A percentile compares a stretch with the other conserved stretches of the same genome.
These are phyloP conservation scores for Pentamera pediparva DNA, from an alignment of 53 echinoderm and acorn worm genomes.

Conservation along the genomic window DNA sequence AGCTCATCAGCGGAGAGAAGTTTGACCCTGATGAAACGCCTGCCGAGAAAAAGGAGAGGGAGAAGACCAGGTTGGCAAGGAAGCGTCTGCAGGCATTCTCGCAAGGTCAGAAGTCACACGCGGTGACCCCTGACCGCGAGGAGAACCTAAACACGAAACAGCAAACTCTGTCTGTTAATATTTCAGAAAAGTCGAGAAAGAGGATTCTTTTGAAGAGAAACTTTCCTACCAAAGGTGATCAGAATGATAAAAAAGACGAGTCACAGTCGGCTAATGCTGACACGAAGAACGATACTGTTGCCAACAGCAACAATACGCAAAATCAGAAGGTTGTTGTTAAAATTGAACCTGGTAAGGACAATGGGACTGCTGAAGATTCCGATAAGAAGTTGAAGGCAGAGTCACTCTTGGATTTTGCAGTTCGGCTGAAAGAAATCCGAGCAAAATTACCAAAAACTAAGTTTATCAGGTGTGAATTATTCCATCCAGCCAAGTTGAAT, in stretches of 20 bases:
- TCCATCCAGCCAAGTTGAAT: slow-evolving; percentile 31
- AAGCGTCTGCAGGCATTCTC: slow-evolving; percentile 53
- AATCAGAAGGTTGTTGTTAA: not conserved
- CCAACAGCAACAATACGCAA: not conserved
- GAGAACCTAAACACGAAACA: slow-evolving; percentile 38
- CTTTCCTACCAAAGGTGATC: slow-evolving; percentile 15
- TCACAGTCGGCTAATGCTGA: no score
- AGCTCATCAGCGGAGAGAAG: slow-evolving; percentile 22
- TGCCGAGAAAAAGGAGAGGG: slow-evolving; percentile 25
- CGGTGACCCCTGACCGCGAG: slow-evolving; percentile 37
- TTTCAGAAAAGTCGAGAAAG: slow-evolving; percentile 58
- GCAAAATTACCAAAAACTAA: slow-evolving; percentile 5
- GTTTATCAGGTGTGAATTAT: slow-evolving; percentile 20
- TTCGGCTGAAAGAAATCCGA: slow-evolving; percentile 1
- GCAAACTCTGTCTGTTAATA: slow-evolving; percentile 56
- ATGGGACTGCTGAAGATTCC: not conserved
- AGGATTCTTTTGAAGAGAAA: slow-evolving; percentile 20
- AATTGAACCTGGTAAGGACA: not conserved
- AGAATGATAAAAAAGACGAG: slow-evolving; percentile 1
- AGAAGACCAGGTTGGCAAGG: slow-evolving; percentile 45
- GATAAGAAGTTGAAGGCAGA: slow-evolving; percentile 13
- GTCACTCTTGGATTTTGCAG: slow-evolving; percentile 9
- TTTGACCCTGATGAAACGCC: slow-evolving; percentile 15
- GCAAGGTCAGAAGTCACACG: slow-evolving; percentile 36
- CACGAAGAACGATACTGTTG: not conserved